These are phyloP conservation scores for Actinemys pallida DNA, from an alignment of 2,113 vertebrate species.

Conservation along the genomic window DNA sequence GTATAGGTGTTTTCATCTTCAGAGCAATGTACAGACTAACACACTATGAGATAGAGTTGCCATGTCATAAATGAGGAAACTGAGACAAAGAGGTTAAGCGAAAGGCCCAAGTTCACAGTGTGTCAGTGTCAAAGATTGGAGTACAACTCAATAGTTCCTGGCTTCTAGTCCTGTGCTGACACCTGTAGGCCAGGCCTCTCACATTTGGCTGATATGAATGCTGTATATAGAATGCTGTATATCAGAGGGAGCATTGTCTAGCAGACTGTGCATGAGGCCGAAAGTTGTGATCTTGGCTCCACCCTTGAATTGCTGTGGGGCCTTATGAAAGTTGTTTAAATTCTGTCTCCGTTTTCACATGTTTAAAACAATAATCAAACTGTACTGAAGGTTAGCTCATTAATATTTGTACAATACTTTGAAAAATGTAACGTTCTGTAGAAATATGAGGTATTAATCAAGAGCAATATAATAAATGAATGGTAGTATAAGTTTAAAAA, in stretches of 20 bases:
- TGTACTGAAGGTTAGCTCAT: neutral
- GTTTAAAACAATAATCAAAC: constrained; percentile 52
- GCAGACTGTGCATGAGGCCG: neutral
- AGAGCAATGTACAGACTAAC: neutral
- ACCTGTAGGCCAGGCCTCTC: neutral
- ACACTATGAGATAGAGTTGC: neutral
- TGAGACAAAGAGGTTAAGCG: neutral
- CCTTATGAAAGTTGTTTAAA: constrained; percentile 16
- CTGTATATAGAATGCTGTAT: neutral
- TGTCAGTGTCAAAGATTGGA: neutral
- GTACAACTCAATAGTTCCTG: accelerated
- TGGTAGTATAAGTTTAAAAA: neutral
- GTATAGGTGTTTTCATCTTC: neutral
- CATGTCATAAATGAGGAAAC: neutral
- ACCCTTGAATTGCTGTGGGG: neutral
- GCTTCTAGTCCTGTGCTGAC: accelerated
- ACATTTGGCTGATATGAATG: neutral
- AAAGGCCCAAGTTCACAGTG: neutral
- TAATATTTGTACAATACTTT: constrained; percentile 41
- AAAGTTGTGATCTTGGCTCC: neutral
- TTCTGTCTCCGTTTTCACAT: constrained; percentile 33
- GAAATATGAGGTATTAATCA: constrained; percentile 27
- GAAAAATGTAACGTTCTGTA: constrained; percentile 45
- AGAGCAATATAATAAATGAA: constrained; percentile 49
- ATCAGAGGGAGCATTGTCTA: neutral